phyloP scores from a whole-genome alignment of 2,797 vertebrate genomes.

The Varecia variegata region DNA sequence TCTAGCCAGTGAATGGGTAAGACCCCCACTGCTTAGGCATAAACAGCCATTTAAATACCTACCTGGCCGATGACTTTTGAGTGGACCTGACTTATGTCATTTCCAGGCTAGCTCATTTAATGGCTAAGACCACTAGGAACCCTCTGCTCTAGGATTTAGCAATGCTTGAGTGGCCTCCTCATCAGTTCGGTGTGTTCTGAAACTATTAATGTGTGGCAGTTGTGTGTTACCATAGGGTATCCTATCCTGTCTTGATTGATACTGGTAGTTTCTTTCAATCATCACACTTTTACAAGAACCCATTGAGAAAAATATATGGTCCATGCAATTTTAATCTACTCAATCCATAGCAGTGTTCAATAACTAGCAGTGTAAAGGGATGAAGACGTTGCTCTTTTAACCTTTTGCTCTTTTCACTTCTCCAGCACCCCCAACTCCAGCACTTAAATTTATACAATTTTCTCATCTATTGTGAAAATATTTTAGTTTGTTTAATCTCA shows the following conservation, averaged over 20 bases:
- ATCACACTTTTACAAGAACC: background rate
- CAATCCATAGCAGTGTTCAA: background rate
- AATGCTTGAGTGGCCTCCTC: background rate
- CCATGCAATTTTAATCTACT: background rate
- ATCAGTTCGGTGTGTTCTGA: background rate
- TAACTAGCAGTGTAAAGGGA: background rate
- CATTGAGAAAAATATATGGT: background rate
- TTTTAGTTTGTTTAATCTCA: background rate
- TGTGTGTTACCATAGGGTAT: background rate
- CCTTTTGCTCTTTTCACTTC: background rate
- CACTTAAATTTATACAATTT: background rate
- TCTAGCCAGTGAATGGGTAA: background rate
- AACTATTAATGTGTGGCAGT: rapidly evolving
- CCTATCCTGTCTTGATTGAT: background rate
- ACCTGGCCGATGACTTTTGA: background rate
- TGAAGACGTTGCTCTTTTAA: background rate
- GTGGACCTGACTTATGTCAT: background rate
- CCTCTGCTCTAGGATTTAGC: background rate
- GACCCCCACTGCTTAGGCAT: background rate
- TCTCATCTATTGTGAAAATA: background rate
- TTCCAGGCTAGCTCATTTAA: background rate
- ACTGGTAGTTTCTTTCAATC: background rate
- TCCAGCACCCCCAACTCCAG: background rate
- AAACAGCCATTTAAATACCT: background rate
- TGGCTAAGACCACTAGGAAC: background rate